These are phyloP conservation scores for Mesoclemmys tuberculata DNA, from an alignment of 2,113 vertebrate genomes.

Conservation along the genomic window DNA sequence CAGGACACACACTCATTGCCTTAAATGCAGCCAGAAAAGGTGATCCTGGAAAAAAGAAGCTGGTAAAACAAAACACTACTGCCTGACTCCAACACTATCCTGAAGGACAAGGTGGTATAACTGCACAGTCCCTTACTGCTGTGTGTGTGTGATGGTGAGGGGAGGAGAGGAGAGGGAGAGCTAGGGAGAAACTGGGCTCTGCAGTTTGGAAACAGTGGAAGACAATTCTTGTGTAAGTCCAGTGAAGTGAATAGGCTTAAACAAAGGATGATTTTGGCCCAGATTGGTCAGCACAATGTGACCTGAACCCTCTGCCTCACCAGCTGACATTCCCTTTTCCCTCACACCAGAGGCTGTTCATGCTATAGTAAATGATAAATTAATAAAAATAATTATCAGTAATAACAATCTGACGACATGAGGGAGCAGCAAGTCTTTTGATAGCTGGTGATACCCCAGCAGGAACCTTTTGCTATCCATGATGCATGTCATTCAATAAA, in stretches of 20 bases:
- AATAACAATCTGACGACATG: neutral
- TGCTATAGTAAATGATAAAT: neutral
- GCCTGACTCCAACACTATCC: neutral
- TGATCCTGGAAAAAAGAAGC: neutral
- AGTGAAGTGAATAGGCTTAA: neutral
- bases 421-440: neutral
- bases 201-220: neutral
- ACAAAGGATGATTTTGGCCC: accelerated
- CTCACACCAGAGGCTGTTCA: neutral
- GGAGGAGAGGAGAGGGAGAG: neutral
- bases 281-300: neutral
- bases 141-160: too few species aligned
- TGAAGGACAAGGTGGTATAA: accelerated
- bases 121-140: neutral
- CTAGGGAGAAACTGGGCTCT: neutral
- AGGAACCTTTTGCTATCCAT: neutral
- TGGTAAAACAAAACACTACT: accelerated
- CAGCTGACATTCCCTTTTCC: neutral
- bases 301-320: neutral
- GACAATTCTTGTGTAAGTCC: neutral
- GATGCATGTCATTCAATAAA: neutral
- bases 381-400: neutral
- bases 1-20: neutral
- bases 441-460: neutral
- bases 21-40: neutral